Conservation (phyloP, 2,113 vertebrate genomes). For the Pygoscelis antarcticus region DNA sequence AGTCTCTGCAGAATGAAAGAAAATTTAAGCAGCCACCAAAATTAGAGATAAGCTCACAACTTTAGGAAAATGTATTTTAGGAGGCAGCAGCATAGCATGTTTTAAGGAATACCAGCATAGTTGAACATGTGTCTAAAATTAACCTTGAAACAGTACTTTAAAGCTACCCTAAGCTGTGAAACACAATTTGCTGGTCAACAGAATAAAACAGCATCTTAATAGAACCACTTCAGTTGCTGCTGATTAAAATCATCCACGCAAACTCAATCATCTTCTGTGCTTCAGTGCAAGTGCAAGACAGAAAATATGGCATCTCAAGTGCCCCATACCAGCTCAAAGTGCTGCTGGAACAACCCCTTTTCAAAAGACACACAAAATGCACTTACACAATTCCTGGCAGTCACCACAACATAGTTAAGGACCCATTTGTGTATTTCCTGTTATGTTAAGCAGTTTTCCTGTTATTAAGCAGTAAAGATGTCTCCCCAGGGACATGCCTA, state of each 20-base stretch:
- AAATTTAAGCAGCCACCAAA: neutral
- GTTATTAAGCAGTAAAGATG: neutral
- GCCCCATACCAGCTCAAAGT: neutral
- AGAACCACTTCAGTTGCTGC: neutral
- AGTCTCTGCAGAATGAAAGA: neutral
- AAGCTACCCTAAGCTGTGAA: neutral
- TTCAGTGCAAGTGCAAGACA: neutral
- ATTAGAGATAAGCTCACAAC: neutral
- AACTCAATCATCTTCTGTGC: neutral
- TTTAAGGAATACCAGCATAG: neutral
- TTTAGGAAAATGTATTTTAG: neutral
- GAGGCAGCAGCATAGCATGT: neutral
- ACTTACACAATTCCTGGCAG: neutral
- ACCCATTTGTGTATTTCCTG: constrained; percentile 29
- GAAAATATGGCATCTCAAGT: neutral
- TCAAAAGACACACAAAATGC: neutral
- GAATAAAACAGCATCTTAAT: neutral
- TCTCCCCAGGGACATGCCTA: neutral
- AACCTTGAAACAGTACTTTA: neutral
- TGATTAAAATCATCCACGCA: neutral
- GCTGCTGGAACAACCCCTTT: neutral
- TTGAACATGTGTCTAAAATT: neutral
- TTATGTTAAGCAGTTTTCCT: constrained; percentile 1
- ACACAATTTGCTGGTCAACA: neutral
- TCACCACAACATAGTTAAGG: neutral